These are phyloP conservation scores for Platichthys stellatus DNA, from an alignment of 2,113 vertebrate species.

Conservation along the genomic window DNA sequence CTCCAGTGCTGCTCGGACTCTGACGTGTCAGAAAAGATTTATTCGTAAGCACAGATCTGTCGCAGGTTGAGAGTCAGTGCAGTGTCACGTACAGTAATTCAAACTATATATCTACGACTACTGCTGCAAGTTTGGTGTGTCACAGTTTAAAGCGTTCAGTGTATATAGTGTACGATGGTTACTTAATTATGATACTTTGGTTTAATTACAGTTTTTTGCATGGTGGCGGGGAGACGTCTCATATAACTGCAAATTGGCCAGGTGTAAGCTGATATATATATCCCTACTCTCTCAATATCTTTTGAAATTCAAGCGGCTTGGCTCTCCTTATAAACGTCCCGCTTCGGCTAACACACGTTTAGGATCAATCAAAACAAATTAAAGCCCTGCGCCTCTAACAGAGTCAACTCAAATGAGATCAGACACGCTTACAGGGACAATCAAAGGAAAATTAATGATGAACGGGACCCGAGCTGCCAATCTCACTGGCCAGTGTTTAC, in stretches of 20 bases:
- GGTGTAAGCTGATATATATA: constrained; percentile 35
- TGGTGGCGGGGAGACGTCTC: too few relatives aligned
- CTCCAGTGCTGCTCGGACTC: neutral
- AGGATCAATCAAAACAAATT: constrained; percentile 71
- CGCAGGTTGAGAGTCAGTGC: neutral
- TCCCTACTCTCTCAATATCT: constrained; percentile 16
- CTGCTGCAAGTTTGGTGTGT: neutral
- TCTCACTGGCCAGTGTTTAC: constrained; percentile 37
- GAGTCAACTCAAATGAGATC: constrained; percentile 65
- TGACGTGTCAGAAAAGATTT: neutral
- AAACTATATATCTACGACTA: neutral
- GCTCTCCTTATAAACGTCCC: constrained; percentile 39
- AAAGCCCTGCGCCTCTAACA: constrained; percentile 38
- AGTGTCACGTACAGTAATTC: neutral
- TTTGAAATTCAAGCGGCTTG: constrained; percentile 38
- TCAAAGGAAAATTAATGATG: constrained; percentile 59
- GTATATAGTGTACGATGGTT: neutral
- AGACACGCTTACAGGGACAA: constrained; percentile 53
- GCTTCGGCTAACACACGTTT: constrained; percentile 56
- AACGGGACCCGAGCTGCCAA: constrained; percentile 50
- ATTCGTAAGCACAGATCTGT: neutral
- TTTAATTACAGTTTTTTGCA: constrained; percentile 22
- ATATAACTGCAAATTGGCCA: neutral
- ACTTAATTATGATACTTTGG: constrained; percentile 11
- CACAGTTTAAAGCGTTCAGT: neutral